Percentiles rank a stretch among this genome's conserved stretches.
phyloP scores from a whole-genome alignment of 2,888 invertebrate genomes.

The Axea sp. region DNA sequence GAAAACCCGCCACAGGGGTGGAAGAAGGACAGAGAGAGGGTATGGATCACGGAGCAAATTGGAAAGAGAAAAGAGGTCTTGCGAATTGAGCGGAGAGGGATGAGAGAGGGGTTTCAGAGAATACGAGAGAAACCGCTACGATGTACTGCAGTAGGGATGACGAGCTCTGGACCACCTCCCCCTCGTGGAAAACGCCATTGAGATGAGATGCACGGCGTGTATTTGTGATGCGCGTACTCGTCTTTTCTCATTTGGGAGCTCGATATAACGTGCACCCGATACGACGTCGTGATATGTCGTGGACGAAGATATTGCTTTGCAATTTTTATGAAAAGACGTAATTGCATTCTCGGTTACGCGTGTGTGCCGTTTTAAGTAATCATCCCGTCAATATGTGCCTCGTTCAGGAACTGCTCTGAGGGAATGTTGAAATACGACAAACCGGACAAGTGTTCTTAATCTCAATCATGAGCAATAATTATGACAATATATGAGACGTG shows the following conservation, averaged over 20 bases:
- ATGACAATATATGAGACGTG: too few species aligned
- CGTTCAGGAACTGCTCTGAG: conserved; percentile 20
- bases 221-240: conserved; percentile 48
- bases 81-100: conserved; percentile 43
- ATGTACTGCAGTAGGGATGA: conserved; percentile 76
- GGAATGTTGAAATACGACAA: conserved; percentile 10
- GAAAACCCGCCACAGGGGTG: conserved; percentile 14
- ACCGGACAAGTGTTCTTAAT: conserved; percentile 10
- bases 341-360: conserved; percentile 34
- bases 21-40: conserved; percentile 15
- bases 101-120: conserved; percentile 63
- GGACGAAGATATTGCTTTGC: conserved; percentile 7
- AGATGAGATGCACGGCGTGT: conserved; percentile 57
- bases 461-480: conserved; percentile 12
- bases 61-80: conserved; percentile 25
- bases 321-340: conserved; percentile 35
- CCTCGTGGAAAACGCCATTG: conserved; percentile 60
- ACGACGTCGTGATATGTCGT: conserved; percentile 27
- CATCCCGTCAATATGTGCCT: conserved; percentile 46
- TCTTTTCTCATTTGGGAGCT: conserved; percentile 28
- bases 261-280: conserved; percentile 25
- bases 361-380: conserved; percentile 26
- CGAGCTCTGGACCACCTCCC: conserved; percentile 67
- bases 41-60: conserved; percentile 23
- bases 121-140: conserved; percentile 72